Percentiles rank a stretch among this genome's conserved stretches.
Conservation (phyloP, 2,113 vertebrate species). For the Petromus typicus region DNA sequence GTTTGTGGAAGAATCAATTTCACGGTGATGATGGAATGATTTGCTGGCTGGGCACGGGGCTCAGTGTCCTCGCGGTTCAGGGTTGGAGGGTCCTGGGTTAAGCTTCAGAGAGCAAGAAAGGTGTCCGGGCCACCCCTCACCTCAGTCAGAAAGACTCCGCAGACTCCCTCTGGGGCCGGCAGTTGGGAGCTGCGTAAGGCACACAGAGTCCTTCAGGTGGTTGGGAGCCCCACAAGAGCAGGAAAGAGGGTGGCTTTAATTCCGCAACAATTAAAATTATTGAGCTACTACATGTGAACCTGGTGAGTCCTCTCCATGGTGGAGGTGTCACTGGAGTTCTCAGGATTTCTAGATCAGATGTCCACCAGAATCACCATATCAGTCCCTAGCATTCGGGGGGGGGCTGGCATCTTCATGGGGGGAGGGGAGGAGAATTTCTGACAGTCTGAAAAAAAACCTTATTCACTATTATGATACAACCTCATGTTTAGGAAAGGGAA, state of each 20-base stretch:
- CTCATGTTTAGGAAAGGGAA: conserved; percentile 17
- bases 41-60: neutral
- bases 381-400: neutral
- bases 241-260: neutral
- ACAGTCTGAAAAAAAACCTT: neutral
- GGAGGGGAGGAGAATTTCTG: neutral
- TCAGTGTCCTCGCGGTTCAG: neutral
- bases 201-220: neutral
- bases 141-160: neutral
- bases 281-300: neutral
- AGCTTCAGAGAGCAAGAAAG: neutral
- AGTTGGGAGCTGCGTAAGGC: neutral
- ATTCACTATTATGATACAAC: conserved; percentile 48
- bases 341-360: neutral
- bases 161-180: neutral
- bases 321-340: neutral
- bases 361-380: fast-evolving
- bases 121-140: neutral
- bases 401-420: neutral
- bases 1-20: neutral
- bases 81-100: neutral
- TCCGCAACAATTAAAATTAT: neutral
- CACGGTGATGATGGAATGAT: neutral
- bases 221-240: fast-evolving
- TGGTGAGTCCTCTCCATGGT: neutral